Conservation (phyloP, 2,113 vertebrate genomes). For the Malurus cyaneus region DNA sequence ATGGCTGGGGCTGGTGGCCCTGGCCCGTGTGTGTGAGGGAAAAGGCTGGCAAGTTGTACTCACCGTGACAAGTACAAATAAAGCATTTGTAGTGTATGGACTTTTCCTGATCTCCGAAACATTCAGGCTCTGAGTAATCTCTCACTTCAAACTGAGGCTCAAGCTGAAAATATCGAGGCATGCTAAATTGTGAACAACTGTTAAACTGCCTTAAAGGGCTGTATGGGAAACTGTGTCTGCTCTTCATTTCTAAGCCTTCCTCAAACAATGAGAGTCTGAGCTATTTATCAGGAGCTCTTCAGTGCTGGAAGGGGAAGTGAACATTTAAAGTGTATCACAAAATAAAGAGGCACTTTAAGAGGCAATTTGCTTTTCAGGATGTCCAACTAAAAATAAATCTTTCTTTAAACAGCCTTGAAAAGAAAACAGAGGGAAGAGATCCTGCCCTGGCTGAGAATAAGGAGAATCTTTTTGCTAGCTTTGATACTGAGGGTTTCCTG, state of each 20-base stretch:
- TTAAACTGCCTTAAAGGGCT: slow-evolving; percentile 12
- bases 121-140: background rate
- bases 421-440: background rate
- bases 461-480: background rate
- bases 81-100: background rate
- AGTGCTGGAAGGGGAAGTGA: background rate
- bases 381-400: slow-evolving; percentile 29
- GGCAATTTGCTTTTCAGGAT: slow-evolving; percentile 6
- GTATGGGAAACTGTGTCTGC: background rate
- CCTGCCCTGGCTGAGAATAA: background rate
- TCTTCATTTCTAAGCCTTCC: background rate
- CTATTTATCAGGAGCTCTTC: slow-evolving; percentile 22
- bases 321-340: slow-evolving; percentile 17
- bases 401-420: slow-evolving; percentile 14
- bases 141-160: slow-evolving; percentile 3
- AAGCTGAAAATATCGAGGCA: slow-evolving; percentile 29
- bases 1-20: background rate
- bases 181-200: background rate
- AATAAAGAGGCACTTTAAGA: slow-evolving; percentile 15
- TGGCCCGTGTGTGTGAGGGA: background rate
- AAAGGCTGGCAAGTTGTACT: background rate
- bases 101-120: background rate
- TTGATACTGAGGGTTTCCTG: background rate
- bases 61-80: background rate
- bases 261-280: background rate